Conservation (phyloP, 2,888 invertebrate species). For the Luperina nickerlii region DNA sequence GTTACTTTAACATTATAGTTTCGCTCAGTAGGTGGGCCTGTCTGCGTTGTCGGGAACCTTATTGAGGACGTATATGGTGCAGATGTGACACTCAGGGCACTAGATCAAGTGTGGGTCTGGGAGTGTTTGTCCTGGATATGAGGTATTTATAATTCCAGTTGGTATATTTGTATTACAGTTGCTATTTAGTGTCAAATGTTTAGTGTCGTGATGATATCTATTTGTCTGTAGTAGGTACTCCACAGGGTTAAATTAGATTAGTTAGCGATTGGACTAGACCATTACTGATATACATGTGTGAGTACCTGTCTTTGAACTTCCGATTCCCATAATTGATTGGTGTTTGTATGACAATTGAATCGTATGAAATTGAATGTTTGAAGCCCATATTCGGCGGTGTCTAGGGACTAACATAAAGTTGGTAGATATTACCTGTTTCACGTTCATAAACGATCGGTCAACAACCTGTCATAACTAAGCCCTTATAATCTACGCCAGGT, state of each 20-base stretch:
- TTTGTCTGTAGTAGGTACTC: too few species aligned
- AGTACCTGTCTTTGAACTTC: neutral
- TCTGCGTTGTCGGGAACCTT: conserved; percentile 14
- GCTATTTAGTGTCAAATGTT: neutral
- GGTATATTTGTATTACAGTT: too few species aligned
- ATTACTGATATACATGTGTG: too few species aligned
- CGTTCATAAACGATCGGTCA: conserved; percentile 37
- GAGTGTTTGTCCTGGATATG: neutral
- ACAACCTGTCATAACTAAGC: conserved; percentile 49
- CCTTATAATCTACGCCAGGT: conserved; percentile 34
- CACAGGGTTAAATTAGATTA: too few species aligned
- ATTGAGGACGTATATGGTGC: conserved; percentile 14
- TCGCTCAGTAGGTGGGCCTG: conserved; percentile 38
- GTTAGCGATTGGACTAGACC: neutral
- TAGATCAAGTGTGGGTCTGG: conserved; percentile 1
- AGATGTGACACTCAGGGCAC: conserved; percentile 37
- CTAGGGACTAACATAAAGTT: neutral
- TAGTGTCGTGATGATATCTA: too few species aligned
- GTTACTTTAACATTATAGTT: conserved; percentile 25
- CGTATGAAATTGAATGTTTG: neutral
- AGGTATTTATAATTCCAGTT: too few species aligned
- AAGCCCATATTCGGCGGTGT: neutral
- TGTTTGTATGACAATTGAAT: neutral
- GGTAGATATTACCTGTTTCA: neutral
- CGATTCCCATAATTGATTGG: neutral